phyloP scores from a whole-genome alignment of 2,797 vertebrate genomes.

The Picus viridis region DNA sequence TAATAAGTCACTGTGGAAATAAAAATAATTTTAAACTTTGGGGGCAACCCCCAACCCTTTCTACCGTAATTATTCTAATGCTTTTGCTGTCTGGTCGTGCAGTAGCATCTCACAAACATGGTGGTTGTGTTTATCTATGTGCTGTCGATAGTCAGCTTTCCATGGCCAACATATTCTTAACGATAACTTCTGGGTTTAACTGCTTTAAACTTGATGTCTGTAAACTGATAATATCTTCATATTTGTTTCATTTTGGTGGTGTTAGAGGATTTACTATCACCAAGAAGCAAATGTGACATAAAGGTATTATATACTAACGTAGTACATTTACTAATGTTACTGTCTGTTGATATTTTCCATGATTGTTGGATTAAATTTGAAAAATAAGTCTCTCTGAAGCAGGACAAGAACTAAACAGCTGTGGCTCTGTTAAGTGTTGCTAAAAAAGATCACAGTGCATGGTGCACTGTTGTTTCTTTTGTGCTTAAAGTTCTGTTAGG shows the following conservation, averaged over 20 bases:
- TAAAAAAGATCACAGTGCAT: conserved; percentile 43
- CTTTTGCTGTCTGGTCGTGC: not conserved
- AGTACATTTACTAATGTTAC: conserved; percentile 32
- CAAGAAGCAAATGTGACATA: conserved; percentile 59
- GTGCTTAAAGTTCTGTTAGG: conserved; percentile 39
- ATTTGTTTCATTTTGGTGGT: conserved; percentile 67
- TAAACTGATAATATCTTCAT: conserved; percentile 43
- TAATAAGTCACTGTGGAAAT: not conserved
- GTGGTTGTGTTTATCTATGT: not conserved
- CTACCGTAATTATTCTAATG: not conserved
- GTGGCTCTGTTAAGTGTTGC: conserved; percentile 29
- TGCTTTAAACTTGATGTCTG: conserved; percentile 15
- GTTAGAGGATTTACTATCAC: conserved; percentile 73
- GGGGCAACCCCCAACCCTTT: fast-evolving
- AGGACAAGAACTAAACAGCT: conserved; percentile 40
- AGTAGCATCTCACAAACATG: not conserved
- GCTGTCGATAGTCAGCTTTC: not conserved
- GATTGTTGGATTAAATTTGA: conserved; percentile 21
- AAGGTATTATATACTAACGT: conserved; percentile 3
- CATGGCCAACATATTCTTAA: not conserved
- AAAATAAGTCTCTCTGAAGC: conserved; percentile 28
- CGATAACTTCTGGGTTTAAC: not conserved
- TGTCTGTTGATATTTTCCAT: conserved; percentile 43
- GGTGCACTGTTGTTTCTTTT: conserved; percentile 26
- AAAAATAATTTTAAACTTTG: not conserved